phyloP scores from a whole-genome alignment of 2,888 invertebrate genomes.

The Criorhina ranunculi region DNA sequence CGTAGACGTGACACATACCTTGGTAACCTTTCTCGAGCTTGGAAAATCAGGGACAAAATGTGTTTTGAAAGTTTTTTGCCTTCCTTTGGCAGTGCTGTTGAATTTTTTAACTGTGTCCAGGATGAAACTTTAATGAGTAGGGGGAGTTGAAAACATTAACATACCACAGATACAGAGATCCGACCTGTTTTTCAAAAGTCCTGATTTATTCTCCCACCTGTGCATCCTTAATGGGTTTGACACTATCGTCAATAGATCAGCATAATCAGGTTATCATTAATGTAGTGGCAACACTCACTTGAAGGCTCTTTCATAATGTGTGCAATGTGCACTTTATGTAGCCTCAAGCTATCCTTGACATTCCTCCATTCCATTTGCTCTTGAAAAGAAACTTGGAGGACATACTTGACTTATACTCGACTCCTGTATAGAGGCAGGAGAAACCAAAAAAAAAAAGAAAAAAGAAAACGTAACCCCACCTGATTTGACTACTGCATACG shows the following conservation, averaged over 20 bases:
- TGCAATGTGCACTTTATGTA: conserved; percentile 19
- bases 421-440: neutral
- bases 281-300: conserved; percentile 32
- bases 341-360: conserved; percentile 70
- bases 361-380: conserved; percentile 62
- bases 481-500: conserved; percentile 17
- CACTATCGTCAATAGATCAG: conserved; percentile 37
- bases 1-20: conserved; percentile 43
- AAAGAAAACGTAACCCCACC: conserved; percentile 21
- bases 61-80: neutral
- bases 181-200: conserved; percentile 42
- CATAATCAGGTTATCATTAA: conserved; percentile 40
- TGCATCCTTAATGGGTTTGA: conserved; percentile 53
- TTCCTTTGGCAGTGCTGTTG: neutral
- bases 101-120: conserved; percentile 40
- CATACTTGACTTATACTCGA: conserved; percentile 51
- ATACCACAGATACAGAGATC: conserved; percentile 29
- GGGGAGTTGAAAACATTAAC: conserved; percentile 35
- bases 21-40: neutral
- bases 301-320: conserved; percentile 21
- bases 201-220: conserved; percentile 53
- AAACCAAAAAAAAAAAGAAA: neutral
- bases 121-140: conserved; percentile 43
- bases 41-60: neutral
- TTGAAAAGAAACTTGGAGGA: conserved; percentile 70